These are phyloP conservation scores for Menidia beryllina DNA, from an alignment of 2,113 vertebrate species.

Conservation along the genomic window DNA sequence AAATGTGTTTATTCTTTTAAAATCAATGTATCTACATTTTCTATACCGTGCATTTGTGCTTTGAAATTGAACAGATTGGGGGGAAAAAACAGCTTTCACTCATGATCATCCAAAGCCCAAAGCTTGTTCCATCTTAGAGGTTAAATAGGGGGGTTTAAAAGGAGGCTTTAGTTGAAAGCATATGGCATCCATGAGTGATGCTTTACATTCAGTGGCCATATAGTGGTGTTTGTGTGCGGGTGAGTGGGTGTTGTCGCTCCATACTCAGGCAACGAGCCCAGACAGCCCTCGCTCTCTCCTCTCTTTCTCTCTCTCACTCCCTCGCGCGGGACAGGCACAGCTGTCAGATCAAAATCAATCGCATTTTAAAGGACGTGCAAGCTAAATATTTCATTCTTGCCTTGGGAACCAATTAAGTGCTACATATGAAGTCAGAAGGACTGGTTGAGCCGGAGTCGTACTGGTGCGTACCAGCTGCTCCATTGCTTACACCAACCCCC, in stretches of 20 bases:
- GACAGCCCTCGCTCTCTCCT: slow-evolving; percentile 76
- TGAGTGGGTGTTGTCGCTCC: slow-evolving; percentile 78
- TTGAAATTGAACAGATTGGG: slow-evolving; percentile 41
- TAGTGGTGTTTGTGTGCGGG: slow-evolving; percentile 75
- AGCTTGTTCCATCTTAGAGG: slow-evolving; percentile 65
- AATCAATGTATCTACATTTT: slow-evolving; percentile 1
- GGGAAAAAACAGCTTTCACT: slow-evolving; percentile 54
- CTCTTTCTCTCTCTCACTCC: slow-evolving; percentile 67
- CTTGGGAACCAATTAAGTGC: slow-evolving; percentile 86
- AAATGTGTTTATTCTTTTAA: not conserved
- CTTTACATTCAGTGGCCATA: slow-evolving; percentile 76
- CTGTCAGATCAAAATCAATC: slow-evolving; percentile 85
- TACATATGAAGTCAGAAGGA: slow-evolving; percentile 84
- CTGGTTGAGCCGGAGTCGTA: slow-evolving; percentile 84
- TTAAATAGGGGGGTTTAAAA: slow-evolving; percentile 68
- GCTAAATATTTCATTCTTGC: slow-evolving; percentile 86
- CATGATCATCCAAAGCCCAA: slow-evolving; percentile 51
- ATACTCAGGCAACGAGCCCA: slow-evolving; percentile 80
- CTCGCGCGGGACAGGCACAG: slow-evolving; percentile 83
- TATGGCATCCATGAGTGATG: slow-evolving; percentile 78
- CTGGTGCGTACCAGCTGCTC: slow-evolving; percentile 84
- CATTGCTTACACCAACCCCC: slow-evolving; percentile 76
- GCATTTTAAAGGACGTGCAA: slow-evolving; percentile 84
- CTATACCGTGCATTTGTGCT: slow-evolving; percentile 18
- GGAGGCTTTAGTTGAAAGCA: slow-evolving; percentile 75